These are phyloP conservation scores for Papilio demoleus DNA, from an alignment of 2,888 invertebrate species.

Conservation along the genomic window DNA sequence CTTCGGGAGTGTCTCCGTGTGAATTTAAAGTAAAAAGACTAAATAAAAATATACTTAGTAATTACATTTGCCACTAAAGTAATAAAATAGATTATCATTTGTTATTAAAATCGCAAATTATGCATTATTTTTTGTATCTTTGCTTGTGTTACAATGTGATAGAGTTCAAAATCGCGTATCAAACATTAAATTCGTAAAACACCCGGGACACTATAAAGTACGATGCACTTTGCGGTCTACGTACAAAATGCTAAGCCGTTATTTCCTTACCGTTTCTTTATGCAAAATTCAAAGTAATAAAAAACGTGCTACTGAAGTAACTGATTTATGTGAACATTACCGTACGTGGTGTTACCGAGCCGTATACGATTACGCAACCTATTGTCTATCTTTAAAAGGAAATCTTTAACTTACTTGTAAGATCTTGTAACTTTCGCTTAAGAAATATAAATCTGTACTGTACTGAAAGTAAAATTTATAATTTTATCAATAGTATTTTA, in stretches of 20 bases:
- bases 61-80: no score
- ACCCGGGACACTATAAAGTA: slow-evolving; percentile 22
- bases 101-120: no score
- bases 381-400: slow-evolving; percentile 60
- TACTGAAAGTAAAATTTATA: neutral
- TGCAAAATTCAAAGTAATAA: slow-evolving; percentile 28
- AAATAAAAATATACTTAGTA: no score
- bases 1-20: neutral
- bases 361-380: slow-evolving; percentile 59
- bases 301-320: slow-evolving; percentile 24
- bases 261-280: slow-evolving; percentile 31
- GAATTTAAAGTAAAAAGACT: no score
- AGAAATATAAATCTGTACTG: slow-evolving; percentile 41
- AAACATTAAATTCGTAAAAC: slow-evolving; percentile 22
- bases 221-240: slow-evolving; percentile 30
- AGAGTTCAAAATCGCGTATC: slow-evolving; percentile 19
- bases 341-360: slow-evolving; percentile 49
- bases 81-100: no score
- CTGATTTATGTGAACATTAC: slow-evolving; percentile 41
- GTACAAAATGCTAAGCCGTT: slow-evolving; percentile 32
- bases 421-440: slow-evolving; percentile 65
- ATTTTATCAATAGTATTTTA: neutral
- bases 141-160: neutral
- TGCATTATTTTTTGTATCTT: neutral
- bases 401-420: slow-evolving; percentile 51